phyloP scores from a whole-genome alignment of 2,113 vertebrate species.

The Entosphenus tridentatus region DNA sequence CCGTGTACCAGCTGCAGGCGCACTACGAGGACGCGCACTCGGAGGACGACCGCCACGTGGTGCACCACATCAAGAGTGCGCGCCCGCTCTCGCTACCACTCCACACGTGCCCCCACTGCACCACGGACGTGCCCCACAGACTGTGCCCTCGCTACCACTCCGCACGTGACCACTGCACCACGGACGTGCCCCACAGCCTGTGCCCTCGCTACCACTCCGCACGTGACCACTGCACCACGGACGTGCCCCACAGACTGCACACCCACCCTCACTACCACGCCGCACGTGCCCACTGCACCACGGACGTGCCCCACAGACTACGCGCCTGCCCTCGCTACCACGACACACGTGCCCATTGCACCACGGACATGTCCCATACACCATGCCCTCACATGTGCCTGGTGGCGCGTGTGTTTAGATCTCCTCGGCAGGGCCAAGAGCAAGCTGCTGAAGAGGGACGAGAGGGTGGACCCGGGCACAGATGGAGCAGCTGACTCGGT shows the following conservation, averaged over 20 bases:
- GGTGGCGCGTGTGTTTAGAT: background rate
- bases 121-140: no score
- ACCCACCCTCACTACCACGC: background rate
- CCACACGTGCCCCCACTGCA: background rate
- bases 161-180: background rate
- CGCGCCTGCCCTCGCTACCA: background rate
- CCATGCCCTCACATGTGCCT: background rate
- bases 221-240: background rate
- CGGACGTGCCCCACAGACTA: background rate
- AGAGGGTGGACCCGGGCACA: constrained; percentile 42
- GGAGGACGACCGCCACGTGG: constrained; percentile 47
- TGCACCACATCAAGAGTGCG: constrained; percentile 55
- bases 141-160: no score
- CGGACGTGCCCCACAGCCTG: background rate
- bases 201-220: background rate
- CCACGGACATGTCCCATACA: background rate
- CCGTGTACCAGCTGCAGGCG: constrained; percentile 66
- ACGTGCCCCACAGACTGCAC: background rate
- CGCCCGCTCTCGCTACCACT: no score
- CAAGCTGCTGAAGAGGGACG: constrained; percentile 60
- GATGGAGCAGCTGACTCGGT: constrained; percentile 32
- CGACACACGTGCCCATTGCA: background rate
- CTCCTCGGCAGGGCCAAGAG: constrained; percentile 52
- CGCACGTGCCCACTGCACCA: background rate
- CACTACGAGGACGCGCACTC: constrained; percentile 86